Base-by-base conservation (phyloP, 1,140 invertebrate species). In the Lerema accius region DNA sequence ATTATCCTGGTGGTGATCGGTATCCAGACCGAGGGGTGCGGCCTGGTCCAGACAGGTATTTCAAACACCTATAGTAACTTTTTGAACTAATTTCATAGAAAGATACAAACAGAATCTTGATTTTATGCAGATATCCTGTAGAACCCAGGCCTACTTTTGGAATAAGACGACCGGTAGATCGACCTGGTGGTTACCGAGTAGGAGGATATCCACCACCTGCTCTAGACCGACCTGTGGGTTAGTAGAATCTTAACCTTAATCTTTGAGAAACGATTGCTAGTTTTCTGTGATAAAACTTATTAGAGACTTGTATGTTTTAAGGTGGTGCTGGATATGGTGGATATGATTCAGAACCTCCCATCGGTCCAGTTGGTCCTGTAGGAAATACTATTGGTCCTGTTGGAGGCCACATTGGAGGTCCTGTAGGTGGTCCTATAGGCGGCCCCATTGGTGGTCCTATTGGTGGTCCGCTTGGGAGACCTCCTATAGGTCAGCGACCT, bases 141-240 rank as follows among this genome's bases (percentile, higher is more conserved):
- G 88, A 90, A 67, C 86, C 86, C 14, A 78, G 87, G 62, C 87
- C 87, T 9, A 83, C 69, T 35, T 88, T 80, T 60, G 81, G 84
- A 15, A 10, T 84, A 46, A 59, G 84, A 69, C 55, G 84, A 65
- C 87, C 86, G 9, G 69, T 80, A 14, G 86, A 87, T 14, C 69
- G 87, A 48, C 88, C 88, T 0, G 84, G 81, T 26, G 82, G 83
- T 4, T 86, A 88, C 48, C 73, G 84, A 5, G 55, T 42, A 10
- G 85, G 85, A 13, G 77, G 68, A n/a, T 90, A 90, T 56, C 82
- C 84, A 0, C 75, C 71, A 19, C 63, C 76, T n/a, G 80, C 82
- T 4, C 55, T 87, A 3, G 83, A 88, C 42, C 78, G 84, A 58
- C 85, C 87, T 0, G 74, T 90, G 15, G 81, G 82, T 87, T 68